phyloP scores from a whole-genome alignment of 2,797 vertebrate species.

The Diplodus sargus region DNA sequence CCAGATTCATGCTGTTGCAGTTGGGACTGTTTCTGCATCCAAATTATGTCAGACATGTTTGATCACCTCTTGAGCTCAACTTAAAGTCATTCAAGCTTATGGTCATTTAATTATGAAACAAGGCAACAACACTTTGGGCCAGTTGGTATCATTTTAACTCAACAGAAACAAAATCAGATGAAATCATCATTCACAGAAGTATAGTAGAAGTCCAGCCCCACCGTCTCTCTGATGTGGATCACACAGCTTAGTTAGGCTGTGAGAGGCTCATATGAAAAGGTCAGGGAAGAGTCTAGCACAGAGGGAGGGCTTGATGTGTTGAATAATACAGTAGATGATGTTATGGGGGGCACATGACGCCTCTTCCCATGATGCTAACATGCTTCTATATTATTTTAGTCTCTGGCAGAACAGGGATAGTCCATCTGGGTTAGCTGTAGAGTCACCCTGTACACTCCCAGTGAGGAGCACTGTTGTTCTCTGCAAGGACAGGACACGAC shows the following conservation, averaged over 20 bases:
- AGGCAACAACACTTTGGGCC: background rate
- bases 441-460: constrained; percentile 52
- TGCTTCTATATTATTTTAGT: constrained; percentile 61
- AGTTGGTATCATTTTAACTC: background rate
- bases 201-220: constrained; percentile 6
- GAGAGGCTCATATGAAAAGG: constrained; percentile 63
- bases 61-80: background rate
- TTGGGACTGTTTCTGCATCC: background rate
- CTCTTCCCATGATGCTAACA: constrained; percentile 59
- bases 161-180: constrained; percentile 1
- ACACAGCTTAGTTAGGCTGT: constrained; percentile 41
- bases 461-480: constrained; percentile 17
- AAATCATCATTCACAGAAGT: constrained; percentile 34
- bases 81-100: background rate
- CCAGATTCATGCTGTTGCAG: background rate
- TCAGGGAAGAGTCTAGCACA: constrained; percentile 59
- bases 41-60: background rate
- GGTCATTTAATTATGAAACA: constrained; percentile 1
- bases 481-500: constrained; percentile 65
- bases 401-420: constrained; percentile 61
- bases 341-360: constrained; percentile 39
- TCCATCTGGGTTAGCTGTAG: constrained; percentile 64
- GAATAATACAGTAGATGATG: constrained; percentile 77
- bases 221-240: constrained; percentile 36
- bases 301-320: constrained; percentile 63